These are phyloP conservation scores for Canis aureus DNA, from an alignment of 2,113 vertebrate species.

Conservation along the genomic window DNA sequence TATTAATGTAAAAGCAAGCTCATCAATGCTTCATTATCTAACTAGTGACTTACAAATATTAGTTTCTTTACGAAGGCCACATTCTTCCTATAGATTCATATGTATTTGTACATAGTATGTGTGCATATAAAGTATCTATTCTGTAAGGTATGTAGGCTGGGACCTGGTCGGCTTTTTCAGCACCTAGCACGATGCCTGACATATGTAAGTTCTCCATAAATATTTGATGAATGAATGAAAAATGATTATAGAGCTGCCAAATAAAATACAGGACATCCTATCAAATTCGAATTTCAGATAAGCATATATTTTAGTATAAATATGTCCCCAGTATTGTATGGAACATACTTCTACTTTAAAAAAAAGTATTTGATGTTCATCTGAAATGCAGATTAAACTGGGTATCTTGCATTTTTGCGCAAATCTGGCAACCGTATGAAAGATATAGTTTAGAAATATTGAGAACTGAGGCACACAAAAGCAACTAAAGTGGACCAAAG, in stretches of 20 bases:
- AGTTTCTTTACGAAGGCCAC: background rate
- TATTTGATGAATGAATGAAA: background rate
- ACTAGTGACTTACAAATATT: background rate
- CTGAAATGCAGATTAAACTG: background rate
- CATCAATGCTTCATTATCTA: background rate
- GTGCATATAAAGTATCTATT: background rate
- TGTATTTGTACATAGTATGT: background rate
- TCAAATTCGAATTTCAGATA: background rate
- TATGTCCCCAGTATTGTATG: background rate
- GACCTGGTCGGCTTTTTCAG: background rate
- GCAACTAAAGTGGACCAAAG: background rate
- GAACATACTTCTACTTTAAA: background rate
- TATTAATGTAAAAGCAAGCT: background rate
- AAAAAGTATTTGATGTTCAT: background rate
- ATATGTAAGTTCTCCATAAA: background rate
- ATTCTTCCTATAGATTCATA: background rate
- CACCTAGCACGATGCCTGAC: background rate
- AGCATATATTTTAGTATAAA: background rate
- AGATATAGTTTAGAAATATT: background rate
- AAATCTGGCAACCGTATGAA: background rate
- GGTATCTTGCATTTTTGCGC: background rate
- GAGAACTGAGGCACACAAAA: background rate
- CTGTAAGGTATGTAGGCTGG: background rate
- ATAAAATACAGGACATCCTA: background rate
- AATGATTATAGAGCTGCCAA: background rate